Conservation (phyloP, 2,113 vertebrate genomes). For the Hipposideros armiger region DNA sequence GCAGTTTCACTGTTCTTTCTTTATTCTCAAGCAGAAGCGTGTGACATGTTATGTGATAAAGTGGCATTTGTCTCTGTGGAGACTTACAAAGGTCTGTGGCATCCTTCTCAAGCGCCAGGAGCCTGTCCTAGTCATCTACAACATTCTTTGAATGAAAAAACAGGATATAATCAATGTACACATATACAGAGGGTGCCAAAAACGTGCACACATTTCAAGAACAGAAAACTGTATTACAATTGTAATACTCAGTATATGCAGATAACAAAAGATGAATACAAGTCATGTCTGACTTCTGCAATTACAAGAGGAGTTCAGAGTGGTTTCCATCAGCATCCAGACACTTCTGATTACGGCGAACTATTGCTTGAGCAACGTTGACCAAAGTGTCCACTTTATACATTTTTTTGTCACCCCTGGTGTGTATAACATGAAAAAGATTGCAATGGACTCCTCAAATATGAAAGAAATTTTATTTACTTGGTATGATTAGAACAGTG, state of each 20-base stretch:
- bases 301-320: no score
- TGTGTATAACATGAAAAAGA: neutral
- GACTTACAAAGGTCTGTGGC: neutral
- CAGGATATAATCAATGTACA: neutral
- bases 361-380: no score
- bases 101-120: slow-evolving; percentile 26
- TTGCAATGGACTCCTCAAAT: neutral
- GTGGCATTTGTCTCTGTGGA: neutral
- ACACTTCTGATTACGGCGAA: no score
- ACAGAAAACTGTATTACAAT: no score
- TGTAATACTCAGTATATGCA: no score
- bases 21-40: neutral
- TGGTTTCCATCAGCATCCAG: no score
- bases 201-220: no score
- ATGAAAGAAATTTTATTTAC: neutral
- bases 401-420: no score
- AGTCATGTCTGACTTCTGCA: no score
- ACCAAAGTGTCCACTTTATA: no score
- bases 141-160: neutral
- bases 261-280: no score
- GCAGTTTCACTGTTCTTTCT: neutral
- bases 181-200: no score
- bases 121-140: neutral
- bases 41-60: neutral
- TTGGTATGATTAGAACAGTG: neutral